Evolutionary conservation across 2,888 invertebrate genomes (phyloP).

Genomic region (Calameuta pallipes): DNA sequence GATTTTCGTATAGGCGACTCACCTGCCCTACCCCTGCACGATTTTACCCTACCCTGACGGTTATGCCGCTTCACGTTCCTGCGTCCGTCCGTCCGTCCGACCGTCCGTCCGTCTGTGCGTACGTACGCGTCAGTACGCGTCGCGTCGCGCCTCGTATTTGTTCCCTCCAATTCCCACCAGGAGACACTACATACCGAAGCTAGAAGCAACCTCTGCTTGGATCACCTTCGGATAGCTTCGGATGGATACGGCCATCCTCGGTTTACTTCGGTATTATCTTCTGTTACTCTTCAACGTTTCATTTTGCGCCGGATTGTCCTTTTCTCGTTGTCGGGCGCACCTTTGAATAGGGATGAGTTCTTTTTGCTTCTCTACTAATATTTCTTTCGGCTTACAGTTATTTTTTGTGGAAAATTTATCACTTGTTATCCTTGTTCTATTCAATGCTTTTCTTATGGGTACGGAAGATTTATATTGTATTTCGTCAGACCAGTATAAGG

Average conservation of each 20-base stretch:
- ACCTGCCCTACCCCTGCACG: slow-evolving; percentile 17
- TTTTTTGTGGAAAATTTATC: not conserved
- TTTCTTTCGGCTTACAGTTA: not conserved
- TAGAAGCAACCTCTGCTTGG: not conserved
- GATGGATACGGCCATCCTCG: not conserved
- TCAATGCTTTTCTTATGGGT: not conserved
- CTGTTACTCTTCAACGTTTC: not conserved
- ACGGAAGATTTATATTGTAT: not conserved
- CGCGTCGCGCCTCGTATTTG: not conserved
- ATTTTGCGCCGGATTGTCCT: not conserved
- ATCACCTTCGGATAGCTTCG: not conserved
- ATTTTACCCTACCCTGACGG: slow-evolving; percentile 11
- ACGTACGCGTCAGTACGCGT: not conserved
- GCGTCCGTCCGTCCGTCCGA: not conserved
- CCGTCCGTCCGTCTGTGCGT: not conserved
- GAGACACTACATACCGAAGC: not conserved
- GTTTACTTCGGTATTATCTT: not conserved
- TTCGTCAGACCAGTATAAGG: not conserved
- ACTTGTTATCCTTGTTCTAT: not conserved
- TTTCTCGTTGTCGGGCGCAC: not conserved
- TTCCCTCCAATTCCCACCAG: not conserved
- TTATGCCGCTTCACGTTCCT: not conserved
- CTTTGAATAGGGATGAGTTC: not conserved
- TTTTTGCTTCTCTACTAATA: not conserved
- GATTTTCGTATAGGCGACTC: slow-evolving; percentile 29